Base-by-base conservation (phyloP, 2,888 invertebrate genomes). In the Nomada lathburiana region DNA sequence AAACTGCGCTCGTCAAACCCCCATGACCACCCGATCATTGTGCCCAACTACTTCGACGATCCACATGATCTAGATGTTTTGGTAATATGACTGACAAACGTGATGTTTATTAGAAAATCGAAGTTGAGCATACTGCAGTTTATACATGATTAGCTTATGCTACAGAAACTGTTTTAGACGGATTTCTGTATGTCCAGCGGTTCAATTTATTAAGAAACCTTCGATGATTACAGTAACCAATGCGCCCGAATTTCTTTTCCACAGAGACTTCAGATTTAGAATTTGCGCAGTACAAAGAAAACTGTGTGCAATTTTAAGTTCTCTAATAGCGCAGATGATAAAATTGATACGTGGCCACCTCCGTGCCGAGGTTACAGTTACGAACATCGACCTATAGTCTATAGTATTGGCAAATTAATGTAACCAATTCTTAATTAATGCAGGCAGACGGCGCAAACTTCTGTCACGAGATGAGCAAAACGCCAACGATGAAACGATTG, bases 41-140 rank as follows among this genome's bases (percentile, higher is more conserved):
- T 97, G 93, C 97, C 99, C 0, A 98, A 98, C 93, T 99, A 99
- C 93, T 97, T 96, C 89, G 94, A 95, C 0, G 95, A 97, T 89
- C 96, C 96, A 0, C 93, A 95, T 50, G 98, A 98, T 91, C 92
- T 97, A 26, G 95, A 96, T 86, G 94, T 96, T 72, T 93, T 97
- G 94, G 97, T 97, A 95, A 94, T 11, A 18, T 20, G 10, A 23
- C 0, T 18, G 10, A 7, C 1, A 23, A n/a, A 20, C 36, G 10
- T 42, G 7, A n/a, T 36, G 29, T 1, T 53, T 53, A 9, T n/a
- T 7, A 7, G 5, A 4, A 53, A 53, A 53, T 1, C 18, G 52
- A n/a, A 20, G 7, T 44, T 47, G 2, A n/a, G 7, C 4, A 23
- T 23, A n/a, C 44, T n/a, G 2, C 36, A 20, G 23, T 11, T 13